Percentiles rank a stretch among this genome's conserved stretches.
These are phyloP conservation scores for Nomada fabriciana DNA, from an alignment of 2,888 invertebrate genomes.

Conservation along the genomic window DNA sequence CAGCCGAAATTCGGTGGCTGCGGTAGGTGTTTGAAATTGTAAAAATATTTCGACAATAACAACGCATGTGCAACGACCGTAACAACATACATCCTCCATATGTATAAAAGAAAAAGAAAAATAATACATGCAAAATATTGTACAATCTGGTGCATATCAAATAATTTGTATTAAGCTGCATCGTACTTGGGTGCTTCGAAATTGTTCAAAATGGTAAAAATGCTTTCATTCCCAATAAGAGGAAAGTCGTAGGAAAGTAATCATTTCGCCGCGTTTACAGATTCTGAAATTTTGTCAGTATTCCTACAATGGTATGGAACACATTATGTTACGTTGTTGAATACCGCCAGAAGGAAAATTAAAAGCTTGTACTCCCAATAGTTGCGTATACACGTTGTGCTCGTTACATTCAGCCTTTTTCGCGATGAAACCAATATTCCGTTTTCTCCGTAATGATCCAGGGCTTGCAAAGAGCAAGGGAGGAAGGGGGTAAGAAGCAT, in stretches of 20 bases:
- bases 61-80: no score
- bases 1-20: no score
- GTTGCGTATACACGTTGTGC: constrained; percentile 22
- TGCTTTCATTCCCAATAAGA: no score
- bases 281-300: neutral
- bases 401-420: constrained; percentile 39
- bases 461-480: neutral
- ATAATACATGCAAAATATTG: no score
- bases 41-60: no score
- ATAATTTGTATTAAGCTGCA: no score
- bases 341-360: constrained; percentile 1
- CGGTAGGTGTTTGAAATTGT: no score
- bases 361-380: constrained; percentile 7
- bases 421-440: constrained; percentile 43
- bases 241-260: neutral
- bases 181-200: no score
- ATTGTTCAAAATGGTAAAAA: no score
- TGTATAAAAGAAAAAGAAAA: no score
- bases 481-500: constrained; percentile 9
- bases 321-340: neutral
- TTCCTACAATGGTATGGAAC: neutral
- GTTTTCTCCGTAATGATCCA: constrained; percentile 51
- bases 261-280: neutral
- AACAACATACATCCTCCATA: no score
- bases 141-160: no score